phyloP scores from a whole-genome alignment of 1,140 invertebrate genomes.

The Caerostris extrusa region DNA sequence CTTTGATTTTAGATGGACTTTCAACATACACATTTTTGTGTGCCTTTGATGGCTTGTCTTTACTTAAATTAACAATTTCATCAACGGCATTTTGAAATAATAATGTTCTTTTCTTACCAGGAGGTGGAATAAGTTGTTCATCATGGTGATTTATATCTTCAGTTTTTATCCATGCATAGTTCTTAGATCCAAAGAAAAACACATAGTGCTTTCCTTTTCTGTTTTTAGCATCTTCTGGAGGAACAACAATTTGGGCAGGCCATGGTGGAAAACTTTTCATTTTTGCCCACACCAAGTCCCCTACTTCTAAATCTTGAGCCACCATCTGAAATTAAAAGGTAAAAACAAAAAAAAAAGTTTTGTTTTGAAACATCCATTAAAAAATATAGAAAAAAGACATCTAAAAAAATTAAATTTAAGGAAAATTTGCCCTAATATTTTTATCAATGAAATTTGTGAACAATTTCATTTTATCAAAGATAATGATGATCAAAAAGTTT shows the following conservation, averaged over 20 bases:
- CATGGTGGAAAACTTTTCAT: conserved; percentile 81
- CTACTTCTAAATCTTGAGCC: conserved; percentile 70
- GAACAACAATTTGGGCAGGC: conserved; percentile 81
- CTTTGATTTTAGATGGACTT: no score
- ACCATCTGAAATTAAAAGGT: conserved; percentile 34
- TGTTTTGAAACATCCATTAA: background rate
- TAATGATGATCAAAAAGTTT: no score
- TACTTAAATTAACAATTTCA: background rate
- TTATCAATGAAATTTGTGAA: no score
- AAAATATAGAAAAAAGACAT: background rate
- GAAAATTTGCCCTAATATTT: no score
- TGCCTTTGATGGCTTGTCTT: background rate
- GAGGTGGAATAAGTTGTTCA: conserved; percentile 80
- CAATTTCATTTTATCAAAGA: no score
- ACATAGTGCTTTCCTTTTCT: conserved; percentile 87
- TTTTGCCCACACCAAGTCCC: conserved; percentile 81
- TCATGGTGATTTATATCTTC: conserved; percentile 91
- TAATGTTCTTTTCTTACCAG: background rate
- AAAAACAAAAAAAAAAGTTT: no score
- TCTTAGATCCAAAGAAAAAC: conserved; percentile 95
- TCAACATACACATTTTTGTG: background rate
- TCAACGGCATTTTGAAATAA: conserved; percentile 18
- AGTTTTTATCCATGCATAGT: conserved; percentile 85
- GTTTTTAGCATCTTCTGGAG: conserved; percentile 78
- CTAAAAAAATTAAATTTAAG: no score